phyloP scores from a whole-genome alignment of 92 coral and sea anemone genomes.

The Desmophyllum pertusum region DNA sequence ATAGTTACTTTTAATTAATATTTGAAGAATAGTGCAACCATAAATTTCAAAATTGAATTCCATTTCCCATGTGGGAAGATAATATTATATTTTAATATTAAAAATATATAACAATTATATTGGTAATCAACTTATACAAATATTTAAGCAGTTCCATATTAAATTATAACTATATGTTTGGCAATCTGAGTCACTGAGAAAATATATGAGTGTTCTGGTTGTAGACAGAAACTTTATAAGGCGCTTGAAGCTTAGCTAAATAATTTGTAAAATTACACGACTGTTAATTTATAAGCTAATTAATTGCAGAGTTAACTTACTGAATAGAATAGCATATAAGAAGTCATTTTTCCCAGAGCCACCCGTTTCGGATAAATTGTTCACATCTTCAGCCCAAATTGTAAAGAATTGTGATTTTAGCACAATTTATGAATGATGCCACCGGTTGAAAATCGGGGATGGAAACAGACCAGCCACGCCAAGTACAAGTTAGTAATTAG shows the following conservation, averaged over 20 bases:
- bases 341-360: background rate
- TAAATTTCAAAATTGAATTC: background rate
- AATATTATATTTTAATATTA: background rate
- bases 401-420: background rate
- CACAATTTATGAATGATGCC: background rate
- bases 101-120: background rate
- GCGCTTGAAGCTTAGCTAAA: background rate
- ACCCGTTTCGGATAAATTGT: background rate
- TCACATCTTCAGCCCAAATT: background rate
- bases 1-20: background rate
- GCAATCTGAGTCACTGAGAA: background rate
- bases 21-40: background rate
- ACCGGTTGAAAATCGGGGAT: background rate
- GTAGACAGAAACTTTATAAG: background rate
- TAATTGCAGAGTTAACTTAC: background rate
- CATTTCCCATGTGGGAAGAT: background rate
- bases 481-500: background rate
- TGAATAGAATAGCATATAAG: background rate
- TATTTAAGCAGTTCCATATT: background rate
- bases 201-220: background rate
- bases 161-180: background rate
- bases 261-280: background rate
- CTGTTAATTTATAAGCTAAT: background rate
- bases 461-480: slow-evolving; percentile 23
- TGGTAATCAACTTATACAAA: background rate